Evolutionary conservation across 1,140 invertebrate genomes (phyloP).

Genomic region (Gryllus bimaculatus): DNA sequence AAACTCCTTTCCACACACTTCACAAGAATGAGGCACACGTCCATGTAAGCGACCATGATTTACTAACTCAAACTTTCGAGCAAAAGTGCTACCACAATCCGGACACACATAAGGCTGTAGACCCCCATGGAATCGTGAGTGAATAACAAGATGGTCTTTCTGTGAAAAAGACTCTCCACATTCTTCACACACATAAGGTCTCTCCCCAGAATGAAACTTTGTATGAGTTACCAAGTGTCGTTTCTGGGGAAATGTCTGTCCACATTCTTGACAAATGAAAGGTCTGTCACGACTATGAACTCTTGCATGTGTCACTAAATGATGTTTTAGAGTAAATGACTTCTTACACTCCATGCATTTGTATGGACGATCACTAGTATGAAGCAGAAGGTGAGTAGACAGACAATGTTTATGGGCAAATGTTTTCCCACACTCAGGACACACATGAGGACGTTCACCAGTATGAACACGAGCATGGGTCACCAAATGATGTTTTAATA

Average conservation of each 20-base stretch:
- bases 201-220: slow-evolving; percentile 78
- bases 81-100: slow-evolving; percentile 74
- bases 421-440: slow-evolving; percentile 73
- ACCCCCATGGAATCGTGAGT: slow-evolving; percentile 72
- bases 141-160: slow-evolving; percentile 58
- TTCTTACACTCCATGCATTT: slow-evolving; percentile 78
- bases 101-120: slow-evolving; percentile 68
- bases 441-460: slow-evolving; percentile 71
- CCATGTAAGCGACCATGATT: slow-evolving; percentile 72
- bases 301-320: slow-evolving; percentile 43
- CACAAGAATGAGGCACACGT: slow-evolving; percentile 67
- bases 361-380: slow-evolving; percentile 71
- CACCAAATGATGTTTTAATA: slow-evolving; percentile 70
- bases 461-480: slow-evolving; percentile 70
- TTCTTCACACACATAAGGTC: slow-evolving; percentile 75
- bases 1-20: slow-evolving; percentile 73
- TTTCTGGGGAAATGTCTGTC: slow-evolving; percentile 67
- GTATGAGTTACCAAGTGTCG: slow-evolving; percentile 73
- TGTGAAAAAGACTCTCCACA: slow-evolving; percentile 83
- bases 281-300: slow-evolving; percentile 65
- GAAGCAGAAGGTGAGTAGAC: slow-evolving; percentile 67
- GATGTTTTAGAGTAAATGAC: slow-evolving; percentile 73
- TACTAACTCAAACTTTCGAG: slow-evolving; percentile 72
- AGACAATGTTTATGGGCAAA: slow-evolving; percentile 78
- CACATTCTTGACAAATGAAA: slow-evolving; percentile 71